Base-by-base conservation (phyloP, 2,113 vertebrate genomes). In the Mobula birostris region DNA sequence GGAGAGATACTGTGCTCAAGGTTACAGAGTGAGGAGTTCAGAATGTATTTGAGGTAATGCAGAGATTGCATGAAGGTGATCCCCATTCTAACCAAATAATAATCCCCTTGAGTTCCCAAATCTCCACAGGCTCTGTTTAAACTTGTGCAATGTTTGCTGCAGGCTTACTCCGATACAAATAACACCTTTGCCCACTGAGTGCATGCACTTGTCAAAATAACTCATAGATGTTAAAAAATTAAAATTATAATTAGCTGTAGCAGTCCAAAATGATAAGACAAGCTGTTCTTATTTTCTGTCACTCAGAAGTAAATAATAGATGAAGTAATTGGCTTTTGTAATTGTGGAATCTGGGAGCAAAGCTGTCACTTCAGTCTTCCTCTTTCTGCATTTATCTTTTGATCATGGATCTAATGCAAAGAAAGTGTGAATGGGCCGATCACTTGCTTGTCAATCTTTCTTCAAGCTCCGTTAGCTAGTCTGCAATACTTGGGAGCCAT, bases 291-390 rank as follows among this genome's bases (percentile, higher is more conserved):
- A 93, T 93, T 93, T 56, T 93, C 68, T 93, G 91, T 48, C 66
- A 72, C 70, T 74, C 19, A 14, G 21, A 36, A 40, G 36, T 93
- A 93, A 93, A 93, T 93, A 93, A 93, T 93, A 74, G 91, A 93
- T 93, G 91, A 93, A 56, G 36, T 93, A 76, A 76, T 93, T 74
- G 91, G 68, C 91, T 48, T 93, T 56, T 76, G 91, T 76, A 93
- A 93, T 93, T 93, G 91, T 72, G 70, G 68, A 36, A 74, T 76
- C 24, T 74, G 70, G 63, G 91, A 93, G 91, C 32, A 74, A 72
- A 56, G 91, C 91, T 93, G 91, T 74, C 91, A 48, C 15, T 93
- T 74, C 70, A 66, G 21, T 74, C 70, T 92, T 48, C 36, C 90
- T 24, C 32, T 76, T 70, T 93, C 70, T 93, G 91, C 40, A 68